Evolutionary conservation across 2,113 vertebrate genomes (phyloP), one percentile per base, ranked within the genome.

Genomic region (Rattus rattus): DNA sequence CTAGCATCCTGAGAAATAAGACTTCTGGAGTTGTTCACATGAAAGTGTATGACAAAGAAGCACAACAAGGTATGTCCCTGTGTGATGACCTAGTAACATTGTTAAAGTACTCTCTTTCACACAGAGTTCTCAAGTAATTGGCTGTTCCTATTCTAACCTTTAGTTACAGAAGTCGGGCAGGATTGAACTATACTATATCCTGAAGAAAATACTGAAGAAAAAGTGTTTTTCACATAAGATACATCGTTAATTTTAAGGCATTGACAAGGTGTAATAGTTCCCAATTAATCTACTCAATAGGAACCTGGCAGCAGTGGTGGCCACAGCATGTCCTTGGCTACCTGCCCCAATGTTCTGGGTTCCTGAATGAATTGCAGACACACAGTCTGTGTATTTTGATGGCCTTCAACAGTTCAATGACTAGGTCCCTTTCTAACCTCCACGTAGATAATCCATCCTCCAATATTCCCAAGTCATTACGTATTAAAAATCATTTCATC

Each of bases 1-100:
- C 98, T 59, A 97, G 98, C 5, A 98, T 99, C n/a, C 98, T 99
- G 70, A 94, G 99, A 92, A 99, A 99, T 97, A 99, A 99, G 98
- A 99, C 99, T 22, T 98, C 98, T 5, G 99, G 99, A 7, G 99
- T 99, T 65, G 98, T 99, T n/a, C 99, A 99, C 22, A 99, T 99
- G 99, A 99, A 99, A 96, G 99, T 99, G 16, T 99, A 99, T 8
- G 99, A 99, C 95, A 99, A 99, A 97, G 99, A 99, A 84, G 97
- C 99, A 54, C 99, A 99, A 96, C 99, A 99, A 99, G 99, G 99
- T 99, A 98, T 90, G 95, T 54, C 54, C 10, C 11, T 17, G 19
- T 43, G 59, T 36, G 63, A 2, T n/a, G 1, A 19, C 1, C 91
- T 94, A 39, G 39, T 67, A 5, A n/a, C 47, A 0, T 9, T 39